Percentiles rank a stretch among this genome's conserved stretches.
phyloP scores from a whole-genome alignment of 2,113 vertebrate genomes.

The Ailurus styani region DNA sequence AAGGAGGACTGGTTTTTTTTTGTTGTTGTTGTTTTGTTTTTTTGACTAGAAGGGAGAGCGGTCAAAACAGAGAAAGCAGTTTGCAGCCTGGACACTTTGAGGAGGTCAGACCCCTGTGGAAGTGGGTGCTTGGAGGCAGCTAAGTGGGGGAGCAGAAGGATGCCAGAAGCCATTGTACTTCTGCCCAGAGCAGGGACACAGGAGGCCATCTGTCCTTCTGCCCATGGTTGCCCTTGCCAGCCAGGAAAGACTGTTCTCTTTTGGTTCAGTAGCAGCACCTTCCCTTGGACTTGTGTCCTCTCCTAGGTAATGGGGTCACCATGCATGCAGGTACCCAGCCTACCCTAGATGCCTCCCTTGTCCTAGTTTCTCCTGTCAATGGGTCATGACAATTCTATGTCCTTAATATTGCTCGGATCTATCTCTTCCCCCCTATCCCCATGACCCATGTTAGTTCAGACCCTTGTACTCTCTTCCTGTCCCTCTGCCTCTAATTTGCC shows the following conservation, averaged over 20 bases:
- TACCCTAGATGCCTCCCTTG: neutral
- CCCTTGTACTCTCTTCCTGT: neutral
- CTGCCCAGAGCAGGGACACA: neutral
- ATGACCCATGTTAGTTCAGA: neutral
- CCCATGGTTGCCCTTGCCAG: neutral
- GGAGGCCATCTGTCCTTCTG: neutral
- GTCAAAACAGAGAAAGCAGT: neutral
- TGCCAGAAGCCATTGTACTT: neutral
- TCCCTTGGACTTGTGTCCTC: neutral
- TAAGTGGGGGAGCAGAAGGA: neutral
- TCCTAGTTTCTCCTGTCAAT: neutral
- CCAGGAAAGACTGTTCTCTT: neutral
- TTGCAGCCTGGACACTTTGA: neutral
- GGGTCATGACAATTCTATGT: neutral
- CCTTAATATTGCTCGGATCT: rapidly evolving
- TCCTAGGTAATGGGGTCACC: neutral
- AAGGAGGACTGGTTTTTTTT: neutral
- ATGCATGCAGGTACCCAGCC: no score
- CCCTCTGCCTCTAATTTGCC: neutral
- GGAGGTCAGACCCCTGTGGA: neutral
- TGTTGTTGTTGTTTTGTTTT: no score
- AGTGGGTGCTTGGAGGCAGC: neutral
- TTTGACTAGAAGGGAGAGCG: neutral
- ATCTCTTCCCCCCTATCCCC: neutral
- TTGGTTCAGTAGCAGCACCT: neutral